A percentile compares a stretch with the other conserved stretches of the same genome.
Evolutionary conservation across 64 coral and sea anemone genomes (phyloP).

Genomic region (Actinia equina): DNA sequence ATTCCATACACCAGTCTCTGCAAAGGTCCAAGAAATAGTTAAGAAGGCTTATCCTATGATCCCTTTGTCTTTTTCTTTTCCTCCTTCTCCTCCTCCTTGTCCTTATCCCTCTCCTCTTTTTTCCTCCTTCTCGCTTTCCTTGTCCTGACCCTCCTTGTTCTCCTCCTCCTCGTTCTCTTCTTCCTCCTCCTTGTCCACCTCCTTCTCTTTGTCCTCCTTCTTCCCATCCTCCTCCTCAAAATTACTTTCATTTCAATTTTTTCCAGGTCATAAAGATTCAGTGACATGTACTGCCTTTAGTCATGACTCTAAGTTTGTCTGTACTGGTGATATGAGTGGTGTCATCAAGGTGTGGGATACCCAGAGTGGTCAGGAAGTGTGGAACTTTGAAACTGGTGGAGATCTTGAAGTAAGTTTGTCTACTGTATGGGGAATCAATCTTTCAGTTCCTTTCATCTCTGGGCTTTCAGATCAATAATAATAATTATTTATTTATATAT

Average conservation of each 20-base stretch:
- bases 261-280: conserved; percentile 90
- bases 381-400: conserved; percentile 78
- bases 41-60: too few relatives aligned
- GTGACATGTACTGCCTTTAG: conserved; percentile 83
- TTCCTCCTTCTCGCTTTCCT: too few relatives aligned
- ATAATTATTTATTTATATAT: too few relatives aligned
- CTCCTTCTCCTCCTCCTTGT: background rate
- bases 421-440: background rate
- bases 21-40: too few relatives aligned
- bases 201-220: background rate
- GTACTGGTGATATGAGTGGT: conserved; percentile 98
- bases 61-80: too few relatives aligned
- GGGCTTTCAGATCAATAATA: too few relatives aligned
- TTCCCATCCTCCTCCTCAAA: too few relatives aligned
- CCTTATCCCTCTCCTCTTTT: too few relatives aligned
- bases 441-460: too few relatives aligned
- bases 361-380: conserved; percentile 63
- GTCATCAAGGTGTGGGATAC: conserved; percentile 86
- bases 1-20: background rate
- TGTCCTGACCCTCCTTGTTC: background rate
- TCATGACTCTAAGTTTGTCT: conserved; percentile 91
- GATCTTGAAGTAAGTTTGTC: conserved; percentile 76
- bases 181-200: background rate
- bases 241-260: background rate
- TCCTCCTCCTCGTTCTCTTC: background rate